Conservation (phyloP, 2,888 invertebrate genomes). For the Timema podura region DNA sequence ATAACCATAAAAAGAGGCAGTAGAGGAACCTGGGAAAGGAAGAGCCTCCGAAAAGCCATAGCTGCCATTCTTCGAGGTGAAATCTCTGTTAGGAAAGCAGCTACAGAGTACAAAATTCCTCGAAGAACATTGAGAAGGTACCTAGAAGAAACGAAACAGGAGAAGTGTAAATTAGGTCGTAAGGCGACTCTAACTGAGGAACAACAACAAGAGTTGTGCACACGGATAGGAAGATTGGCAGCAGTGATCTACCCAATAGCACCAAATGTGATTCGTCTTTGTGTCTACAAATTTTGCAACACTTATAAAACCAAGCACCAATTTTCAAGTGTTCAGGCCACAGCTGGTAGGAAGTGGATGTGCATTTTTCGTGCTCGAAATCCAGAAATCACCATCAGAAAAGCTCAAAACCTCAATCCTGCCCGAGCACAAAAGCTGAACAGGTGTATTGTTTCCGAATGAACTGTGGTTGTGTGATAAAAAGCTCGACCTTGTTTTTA, state of each 20-base stretch:
- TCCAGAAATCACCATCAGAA: neutral
- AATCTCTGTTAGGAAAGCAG: constrained; percentile 1
- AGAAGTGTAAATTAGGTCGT: neutral
- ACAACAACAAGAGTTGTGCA: neutral
- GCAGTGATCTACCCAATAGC: neutral
- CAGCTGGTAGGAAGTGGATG: constrained; percentile 13
- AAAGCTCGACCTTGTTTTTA: too few relatives aligned
- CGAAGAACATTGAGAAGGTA: constrained; percentile 3
- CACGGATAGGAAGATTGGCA: constrained; percentile 6
- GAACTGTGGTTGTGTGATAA: too few relatives aligned
- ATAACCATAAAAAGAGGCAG: neutral
- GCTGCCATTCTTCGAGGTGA: neutral
- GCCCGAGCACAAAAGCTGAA: too few relatives aligned
- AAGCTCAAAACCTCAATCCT: too few relatives aligned
- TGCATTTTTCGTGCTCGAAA: neutral
- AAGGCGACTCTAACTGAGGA: neutral
- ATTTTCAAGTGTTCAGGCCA: neutral
- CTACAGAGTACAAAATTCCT: constrained; percentile 4
- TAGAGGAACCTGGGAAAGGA: neutral
- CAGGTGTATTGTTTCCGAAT: neutral
- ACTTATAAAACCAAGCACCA: neutral
- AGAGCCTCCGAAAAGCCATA: neutral
- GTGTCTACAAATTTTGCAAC: neutral
- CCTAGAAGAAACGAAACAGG: neutral
- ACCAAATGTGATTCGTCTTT: constrained; percentile 6